Conservation (phyloP, 2,113 vertebrate genomes). For the Archilochus colubris region DNA sequence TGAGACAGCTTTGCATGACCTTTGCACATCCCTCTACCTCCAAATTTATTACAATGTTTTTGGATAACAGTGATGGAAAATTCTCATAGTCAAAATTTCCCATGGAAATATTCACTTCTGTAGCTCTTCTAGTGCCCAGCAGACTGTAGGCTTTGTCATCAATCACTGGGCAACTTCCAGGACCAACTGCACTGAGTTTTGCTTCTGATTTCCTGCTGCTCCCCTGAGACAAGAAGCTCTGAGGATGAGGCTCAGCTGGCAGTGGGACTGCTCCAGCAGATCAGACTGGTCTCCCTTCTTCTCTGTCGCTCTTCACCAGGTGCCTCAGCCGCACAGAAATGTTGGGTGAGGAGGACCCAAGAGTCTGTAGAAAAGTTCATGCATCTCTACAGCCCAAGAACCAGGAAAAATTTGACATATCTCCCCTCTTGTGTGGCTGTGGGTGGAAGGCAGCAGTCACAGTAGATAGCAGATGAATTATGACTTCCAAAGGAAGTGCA, state of each 20-base stretch:
- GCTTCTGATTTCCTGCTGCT: background rate
- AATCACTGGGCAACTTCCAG: background rate
- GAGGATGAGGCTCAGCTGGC: background rate
- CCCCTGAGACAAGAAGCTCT: background rate
- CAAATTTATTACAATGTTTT: background rate
- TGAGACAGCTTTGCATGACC: background rate
- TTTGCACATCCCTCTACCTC: background rate
- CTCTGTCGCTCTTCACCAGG: background rate
- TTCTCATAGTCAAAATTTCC: background rate
- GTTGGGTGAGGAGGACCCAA: background rate
- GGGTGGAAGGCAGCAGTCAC: background rate
- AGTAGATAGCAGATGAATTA: background rate
- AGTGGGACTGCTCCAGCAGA: background rate
- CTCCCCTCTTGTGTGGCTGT: background rate
- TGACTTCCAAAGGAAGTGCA: background rate
- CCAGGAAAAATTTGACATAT: background rate
- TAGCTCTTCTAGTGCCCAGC: background rate
- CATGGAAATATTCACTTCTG: background rate
- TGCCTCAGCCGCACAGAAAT: background rate
- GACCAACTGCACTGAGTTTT: background rate
- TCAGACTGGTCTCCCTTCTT: background rate
- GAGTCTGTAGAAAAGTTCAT: background rate
- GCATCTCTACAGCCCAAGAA: background rate
- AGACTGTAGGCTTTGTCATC: accelerated
- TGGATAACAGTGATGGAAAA: background rate